These are phyloP conservation scores for Anagrus nilaparvatae DNA, from an alignment of 1,140 invertebrate genomes.

Conservation along the genomic window DNA sequence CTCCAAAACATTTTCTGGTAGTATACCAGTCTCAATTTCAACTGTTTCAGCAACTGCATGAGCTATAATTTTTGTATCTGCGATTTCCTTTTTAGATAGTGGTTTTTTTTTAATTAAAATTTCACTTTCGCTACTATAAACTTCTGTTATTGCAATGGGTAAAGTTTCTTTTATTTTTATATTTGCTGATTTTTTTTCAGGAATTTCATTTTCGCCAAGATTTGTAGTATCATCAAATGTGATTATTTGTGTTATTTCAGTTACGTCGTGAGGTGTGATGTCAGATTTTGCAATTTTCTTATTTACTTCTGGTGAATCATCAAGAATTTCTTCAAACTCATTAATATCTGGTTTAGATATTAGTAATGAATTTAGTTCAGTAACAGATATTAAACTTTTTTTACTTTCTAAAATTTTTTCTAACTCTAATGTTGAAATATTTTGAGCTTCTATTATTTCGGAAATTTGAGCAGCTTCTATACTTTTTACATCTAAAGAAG, in stretches of 20 bases:
- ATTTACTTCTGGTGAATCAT: too few relatives aligned
- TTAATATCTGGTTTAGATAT: too few relatives aligned
- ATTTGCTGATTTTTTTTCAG: conserved; percentile 23
- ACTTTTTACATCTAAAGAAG: conserved; percentile 21
- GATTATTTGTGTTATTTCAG: too few relatives aligned
- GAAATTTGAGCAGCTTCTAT: conserved; percentile 27
- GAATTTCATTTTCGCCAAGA: conserved; percentile 12
- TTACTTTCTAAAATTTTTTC: too few relatives aligned
- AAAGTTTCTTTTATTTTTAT: conserved; percentile 27
- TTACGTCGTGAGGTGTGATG: too few relatives aligned
- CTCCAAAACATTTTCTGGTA: conserved; percentile 21
- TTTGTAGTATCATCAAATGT: too few relatives aligned
- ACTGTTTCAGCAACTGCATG: conserved; percentile 27
- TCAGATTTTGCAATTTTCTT: too few relatives aligned
- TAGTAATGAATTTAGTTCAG: too few relatives aligned
- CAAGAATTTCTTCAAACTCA: too few relatives aligned
- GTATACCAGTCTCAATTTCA: conserved; percentile 21
- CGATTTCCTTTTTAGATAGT: conserved; percentile 18
- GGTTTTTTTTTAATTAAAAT: conserved; percentile 19
- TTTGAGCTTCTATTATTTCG: conserved; percentile 21
- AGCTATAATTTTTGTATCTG: conserved; percentile 20
- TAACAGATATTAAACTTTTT: too few relatives aligned
- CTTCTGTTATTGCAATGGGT: conserved; percentile 30
- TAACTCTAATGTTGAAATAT: too few relatives aligned
- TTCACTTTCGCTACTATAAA: conserved; percentile 30